phyloP scores from a whole-genome alignment of 1,140 invertebrate genomes.

The Zaprionus vittiger region DNA sequence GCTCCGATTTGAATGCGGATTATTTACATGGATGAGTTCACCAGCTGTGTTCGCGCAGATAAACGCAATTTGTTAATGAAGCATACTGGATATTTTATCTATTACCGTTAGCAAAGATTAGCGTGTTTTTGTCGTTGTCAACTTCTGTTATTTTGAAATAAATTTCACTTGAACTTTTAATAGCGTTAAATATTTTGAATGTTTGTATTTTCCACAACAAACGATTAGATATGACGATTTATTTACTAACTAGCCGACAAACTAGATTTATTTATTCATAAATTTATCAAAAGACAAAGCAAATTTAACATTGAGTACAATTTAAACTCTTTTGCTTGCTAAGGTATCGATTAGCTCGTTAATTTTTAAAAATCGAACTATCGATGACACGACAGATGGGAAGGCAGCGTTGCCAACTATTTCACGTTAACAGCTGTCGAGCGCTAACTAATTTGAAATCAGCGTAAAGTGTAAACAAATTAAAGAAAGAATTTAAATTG shows the following conservation, averaged over 20 bases:
- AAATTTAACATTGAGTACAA: background rate
- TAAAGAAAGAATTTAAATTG: background rate
- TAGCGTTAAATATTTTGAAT: background rate
- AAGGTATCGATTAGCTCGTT: background rate
- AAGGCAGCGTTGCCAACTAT: background rate
- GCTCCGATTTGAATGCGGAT: conserved; percentile 1
- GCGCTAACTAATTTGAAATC: background rate
- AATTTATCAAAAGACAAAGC: background rate
- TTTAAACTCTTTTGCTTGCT: background rate
- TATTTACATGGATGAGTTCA: background rate
- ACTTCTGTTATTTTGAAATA: conserved; percentile 3
- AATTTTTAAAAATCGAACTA: background rate
- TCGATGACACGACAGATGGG: background rate
- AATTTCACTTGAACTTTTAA: conserved; percentile 1
- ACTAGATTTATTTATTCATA: background rate
- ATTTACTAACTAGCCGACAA: background rate
- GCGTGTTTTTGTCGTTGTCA: background rate
- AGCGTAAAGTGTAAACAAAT: background rate
- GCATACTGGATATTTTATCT: conserved; percentile 1
- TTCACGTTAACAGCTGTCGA: background rate
- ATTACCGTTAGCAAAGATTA: conserved; percentile 3
- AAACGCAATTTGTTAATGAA: conserved; percentile 2
- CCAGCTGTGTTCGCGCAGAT: conserved; percentile 2
- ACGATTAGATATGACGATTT: background rate
- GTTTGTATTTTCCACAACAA: background rate